Evolutionary conservation across 1,140 invertebrate genomes (phyloP).

Genomic region (Riptortus pedestris): DNA sequence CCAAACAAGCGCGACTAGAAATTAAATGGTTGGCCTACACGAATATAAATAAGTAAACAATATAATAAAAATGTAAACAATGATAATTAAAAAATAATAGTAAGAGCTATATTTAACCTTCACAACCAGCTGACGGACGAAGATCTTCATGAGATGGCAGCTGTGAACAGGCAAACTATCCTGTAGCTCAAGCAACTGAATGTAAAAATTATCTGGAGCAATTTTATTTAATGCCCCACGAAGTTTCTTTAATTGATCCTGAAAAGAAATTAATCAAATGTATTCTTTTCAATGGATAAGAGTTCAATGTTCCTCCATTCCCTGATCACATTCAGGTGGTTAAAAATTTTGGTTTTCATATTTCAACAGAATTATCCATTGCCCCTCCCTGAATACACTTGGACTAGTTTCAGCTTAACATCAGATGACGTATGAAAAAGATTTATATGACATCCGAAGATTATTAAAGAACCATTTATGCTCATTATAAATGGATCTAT

Average conservation of each 20-base stretch:
- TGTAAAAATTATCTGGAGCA: conserved; percentile 23
- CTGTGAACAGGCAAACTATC: conserved; percentile 14
- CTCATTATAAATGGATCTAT: no score
- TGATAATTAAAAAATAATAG: not conserved
- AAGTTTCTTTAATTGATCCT: conserved; percentile 20
- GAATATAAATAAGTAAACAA: no score
- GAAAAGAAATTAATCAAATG: not conserved
- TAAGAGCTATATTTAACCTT: conserved; percentile 9
- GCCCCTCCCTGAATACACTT: not conserved
- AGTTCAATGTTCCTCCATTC: not conserved
- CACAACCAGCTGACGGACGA: conserved; percentile 17
- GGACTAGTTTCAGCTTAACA: not conserved
- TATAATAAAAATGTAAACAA: not conserved
- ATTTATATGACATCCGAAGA: no score
- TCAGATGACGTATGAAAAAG: not conserved
- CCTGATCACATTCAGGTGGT: not conserved
- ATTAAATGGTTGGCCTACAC: no score
- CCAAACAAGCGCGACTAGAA: no score
- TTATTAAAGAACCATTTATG: no score
- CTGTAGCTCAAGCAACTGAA: conserved; percentile 22
- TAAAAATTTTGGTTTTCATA: not conserved
- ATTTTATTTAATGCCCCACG: conserved; percentile 22
- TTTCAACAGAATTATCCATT: not conserved
- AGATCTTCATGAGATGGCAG: conserved; percentile 20
- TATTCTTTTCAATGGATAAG: not conserved